phyloP scores from a whole-genome alignment of 23 tunicate species.

The Aplidium turbinatum region DNA sequence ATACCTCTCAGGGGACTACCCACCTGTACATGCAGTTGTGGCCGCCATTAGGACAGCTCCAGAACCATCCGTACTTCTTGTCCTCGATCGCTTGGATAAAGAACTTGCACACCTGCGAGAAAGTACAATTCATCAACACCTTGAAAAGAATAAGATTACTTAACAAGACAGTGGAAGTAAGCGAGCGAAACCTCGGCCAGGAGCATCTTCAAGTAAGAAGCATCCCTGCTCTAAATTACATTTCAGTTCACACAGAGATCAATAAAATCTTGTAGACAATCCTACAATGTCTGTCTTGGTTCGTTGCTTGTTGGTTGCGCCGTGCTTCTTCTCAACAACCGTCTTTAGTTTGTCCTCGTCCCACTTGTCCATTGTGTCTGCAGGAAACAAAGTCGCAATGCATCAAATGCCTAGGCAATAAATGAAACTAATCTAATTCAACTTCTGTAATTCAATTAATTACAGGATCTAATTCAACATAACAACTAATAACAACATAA shows the following conservation, averaged over 20 bases:
- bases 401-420: no score
- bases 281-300: slow-evolving; percentile 79
- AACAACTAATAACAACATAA: no score
- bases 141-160: neutral
- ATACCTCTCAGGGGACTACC: no score
- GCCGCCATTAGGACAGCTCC: slow-evolving; percentile 96
- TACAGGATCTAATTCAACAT: no score
- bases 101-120: slow-evolving; percentile 69
- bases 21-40: slow-evolving; percentile 75
- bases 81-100: slow-evolving; percentile 90
- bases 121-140: neutral
- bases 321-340: slow-evolving; percentile 97
- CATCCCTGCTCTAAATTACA: no score
- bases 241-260: no score
- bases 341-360: slow-evolving; percentile 83
- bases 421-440: no score
- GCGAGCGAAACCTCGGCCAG: neutral
- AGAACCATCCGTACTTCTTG: slow-evolving; percentile 98
- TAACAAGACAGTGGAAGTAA: neutral
- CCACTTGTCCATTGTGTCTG: slow-evolving; percentile 92
- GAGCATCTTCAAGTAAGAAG: no score
- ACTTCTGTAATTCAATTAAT: no score
- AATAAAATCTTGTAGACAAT: neutral
- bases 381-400: no score
- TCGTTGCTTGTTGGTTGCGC: slow-evolving; percentile 67